Conservation (phyloP, 2,113 vertebrate genomes). For the Coracopsis vasa region DNA sequence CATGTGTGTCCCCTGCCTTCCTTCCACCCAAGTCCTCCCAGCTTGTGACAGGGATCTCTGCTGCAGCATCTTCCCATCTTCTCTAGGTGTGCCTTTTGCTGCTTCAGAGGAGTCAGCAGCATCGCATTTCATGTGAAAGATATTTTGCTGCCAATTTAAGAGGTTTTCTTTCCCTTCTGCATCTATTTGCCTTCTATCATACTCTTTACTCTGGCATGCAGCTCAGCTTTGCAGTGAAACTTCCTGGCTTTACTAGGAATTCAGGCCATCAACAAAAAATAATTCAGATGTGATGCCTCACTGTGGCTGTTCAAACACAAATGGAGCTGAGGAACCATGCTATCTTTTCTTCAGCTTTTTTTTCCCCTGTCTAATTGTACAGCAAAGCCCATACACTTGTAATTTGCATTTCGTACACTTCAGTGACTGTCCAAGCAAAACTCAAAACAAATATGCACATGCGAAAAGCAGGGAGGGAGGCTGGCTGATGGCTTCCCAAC, state of each 20-base stretch:
- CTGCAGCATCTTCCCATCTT: not conserved
- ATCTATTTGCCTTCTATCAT: slow-evolving; percentile 40
- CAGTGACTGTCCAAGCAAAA: slow-evolving; percentile 66
- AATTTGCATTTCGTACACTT: slow-evolving; percentile 71
- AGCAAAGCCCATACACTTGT: slow-evolving; percentile 48
- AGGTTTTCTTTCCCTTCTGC: slow-evolving; percentile 8
- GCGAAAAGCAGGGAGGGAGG: not conserved
- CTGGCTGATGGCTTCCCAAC: slow-evolving; percentile 7
- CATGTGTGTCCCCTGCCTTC: not conserved
- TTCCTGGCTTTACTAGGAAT: slow-evolving; percentile 39
- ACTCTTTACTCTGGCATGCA: slow-evolving; percentile 14
- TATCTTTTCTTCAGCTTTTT: not conserved
- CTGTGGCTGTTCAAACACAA: slow-evolving; percentile 21
- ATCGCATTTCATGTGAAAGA: not conserved
- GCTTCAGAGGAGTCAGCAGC: not conserved
- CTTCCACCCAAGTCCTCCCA: not conserved
- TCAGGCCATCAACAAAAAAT: not conserved
- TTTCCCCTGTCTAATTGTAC: slow-evolving; percentile 27
- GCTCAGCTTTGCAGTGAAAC: not conserved
- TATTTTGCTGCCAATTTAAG: not conserved
- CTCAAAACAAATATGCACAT: slow-evolving; percentile 64
- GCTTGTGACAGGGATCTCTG: not conserved
- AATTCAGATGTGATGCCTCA: not conserved
- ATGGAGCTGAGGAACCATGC: slow-evolving; percentile 10
- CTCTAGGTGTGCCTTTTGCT: not conserved